Percentiles rank a stretch among this genome's conserved stretches.
Conservation (phyloP, 2,888 invertebrate genomes). For the Theodoxus fluviatilis region DNA sequence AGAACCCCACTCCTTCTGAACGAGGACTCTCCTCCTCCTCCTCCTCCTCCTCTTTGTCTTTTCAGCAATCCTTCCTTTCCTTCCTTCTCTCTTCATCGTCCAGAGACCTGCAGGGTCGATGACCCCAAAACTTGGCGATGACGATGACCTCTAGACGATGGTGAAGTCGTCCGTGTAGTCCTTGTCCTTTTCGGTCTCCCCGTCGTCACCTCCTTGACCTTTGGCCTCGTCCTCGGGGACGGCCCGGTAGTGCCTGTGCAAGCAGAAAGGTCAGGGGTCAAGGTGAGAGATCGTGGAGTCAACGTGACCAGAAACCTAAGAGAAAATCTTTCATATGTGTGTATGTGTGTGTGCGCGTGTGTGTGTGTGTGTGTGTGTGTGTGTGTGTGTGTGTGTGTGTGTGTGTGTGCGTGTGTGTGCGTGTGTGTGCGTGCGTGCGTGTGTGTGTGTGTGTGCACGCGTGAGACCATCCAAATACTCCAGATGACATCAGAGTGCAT, state of each 20-base stretch:
- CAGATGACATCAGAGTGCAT: too few relatives aligned
- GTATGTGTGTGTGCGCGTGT: too few relatives aligned
- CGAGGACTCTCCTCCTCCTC: neutral
- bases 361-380: neutral
- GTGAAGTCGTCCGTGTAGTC: conserved; percentile 58
- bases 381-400: too few relatives aligned
- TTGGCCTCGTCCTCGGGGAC: conserved; percentile 40
- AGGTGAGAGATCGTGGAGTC: neutral
- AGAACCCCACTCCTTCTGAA: neutral
- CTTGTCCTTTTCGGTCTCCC: conserved; percentile 39
- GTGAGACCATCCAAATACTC: too few relatives aligned
- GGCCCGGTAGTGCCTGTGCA: conserved; percentile 46
- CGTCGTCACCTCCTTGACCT: conserved; percentile 29
- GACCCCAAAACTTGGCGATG: too few relatives aligned
- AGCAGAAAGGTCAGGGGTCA: neutral
- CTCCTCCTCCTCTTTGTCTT: neutral
- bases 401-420: too few relatives aligned
- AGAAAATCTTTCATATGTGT: neutral
- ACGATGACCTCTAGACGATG: conserved; percentile 49
- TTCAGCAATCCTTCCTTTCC: neutral
- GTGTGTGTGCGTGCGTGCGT: too few relatives aligned
- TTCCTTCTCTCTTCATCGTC: neutral
- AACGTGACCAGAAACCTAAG: neutral
- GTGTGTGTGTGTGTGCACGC: too few relatives aligned
- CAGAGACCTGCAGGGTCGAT: neutral